phyloP scores from a whole-genome alignment of 2,797 vertebrate genomes.

The Acipenser transmontanus region DNA sequence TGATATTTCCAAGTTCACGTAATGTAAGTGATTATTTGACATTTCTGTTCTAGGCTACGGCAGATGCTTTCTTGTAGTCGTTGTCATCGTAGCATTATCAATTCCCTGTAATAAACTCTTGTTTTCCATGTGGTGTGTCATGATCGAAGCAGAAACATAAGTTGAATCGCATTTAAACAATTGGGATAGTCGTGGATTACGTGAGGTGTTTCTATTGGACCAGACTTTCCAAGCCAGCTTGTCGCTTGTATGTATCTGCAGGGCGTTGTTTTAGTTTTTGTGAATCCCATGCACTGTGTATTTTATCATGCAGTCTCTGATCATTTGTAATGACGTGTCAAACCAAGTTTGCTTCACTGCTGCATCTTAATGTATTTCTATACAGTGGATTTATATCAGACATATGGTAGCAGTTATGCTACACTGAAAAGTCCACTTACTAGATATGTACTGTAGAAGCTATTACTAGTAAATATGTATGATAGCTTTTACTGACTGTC shows the following conservation, averaged over 20 bases:
- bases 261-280: no score
- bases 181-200: no score
- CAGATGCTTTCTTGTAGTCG: slow-evolving; percentile 39
- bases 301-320: neutral
- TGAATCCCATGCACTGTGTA: neutral
- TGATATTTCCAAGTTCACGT: slow-evolving; percentile 29
- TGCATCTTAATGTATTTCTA: slow-evolving; percentile 38
- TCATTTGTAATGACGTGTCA: neutral
- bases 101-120: no score
- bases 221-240: no score
- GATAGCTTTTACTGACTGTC: slow-evolving; percentile 9
- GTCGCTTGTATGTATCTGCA: no score
- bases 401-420: slow-evolving; percentile 37
- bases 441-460: slow-evolving; percentile 8
- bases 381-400: slow-evolving; percentile 38
- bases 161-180: no score
- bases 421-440: slow-evolving; percentile 14
- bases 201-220: no score
- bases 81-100: no score
- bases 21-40: slow-evolving; percentile 49
- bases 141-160: no score
- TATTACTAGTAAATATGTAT: slow-evolving; percentile 5
- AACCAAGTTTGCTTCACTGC: slow-evolving; percentile 14
- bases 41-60: slow-evolving; percentile 45
- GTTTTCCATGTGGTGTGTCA: no score